phyloP scores from a whole-genome alignment of 2,888 invertebrate species.

The Lysandra bellargus region DNA sequence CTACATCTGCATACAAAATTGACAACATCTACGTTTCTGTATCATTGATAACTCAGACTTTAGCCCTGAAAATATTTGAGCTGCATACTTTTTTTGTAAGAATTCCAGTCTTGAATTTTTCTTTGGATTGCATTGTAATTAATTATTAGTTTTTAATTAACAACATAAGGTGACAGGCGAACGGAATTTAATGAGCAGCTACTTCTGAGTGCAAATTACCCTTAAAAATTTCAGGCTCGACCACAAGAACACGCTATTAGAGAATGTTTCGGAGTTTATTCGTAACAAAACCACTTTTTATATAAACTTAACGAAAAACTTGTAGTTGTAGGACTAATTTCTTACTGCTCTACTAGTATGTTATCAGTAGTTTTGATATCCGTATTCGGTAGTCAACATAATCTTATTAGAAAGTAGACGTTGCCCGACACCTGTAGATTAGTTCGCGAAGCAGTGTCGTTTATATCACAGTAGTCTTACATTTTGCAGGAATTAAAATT shows the following conservation, averaged over 20 bases:
- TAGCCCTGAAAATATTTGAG: not conserved
- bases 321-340: not conserved
- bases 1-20: too few species aligned
- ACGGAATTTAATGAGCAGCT: not conserved
- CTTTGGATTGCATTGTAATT: not conserved
- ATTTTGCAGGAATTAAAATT: too few species aligned
- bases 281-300: not conserved
- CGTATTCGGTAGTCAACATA: not conserved
- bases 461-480: too few species aligned
- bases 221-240: not conserved
- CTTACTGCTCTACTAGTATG: not conserved
- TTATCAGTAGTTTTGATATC: not conserved
- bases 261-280: constrained; percentile 15
- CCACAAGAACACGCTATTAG: not conserved
- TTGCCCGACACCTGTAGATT: too few species aligned
- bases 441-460: too few species aligned
- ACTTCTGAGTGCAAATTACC: not conserved
- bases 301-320: not conserved
- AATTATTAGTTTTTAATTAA: constrained; percentile 7
- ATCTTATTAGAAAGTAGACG: not conserved
- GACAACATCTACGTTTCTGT: too few species aligned
- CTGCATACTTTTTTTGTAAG: not conserved
- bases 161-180: not conserved
- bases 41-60: too few species aligned
- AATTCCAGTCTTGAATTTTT: not conserved